A percentile compares a stretch with the other conserved stretches of the same genome.
Evolutionary conservation across 1,140 invertebrate genomes (phyloP).

Genomic region (Tribolium castaneum): DNA sequence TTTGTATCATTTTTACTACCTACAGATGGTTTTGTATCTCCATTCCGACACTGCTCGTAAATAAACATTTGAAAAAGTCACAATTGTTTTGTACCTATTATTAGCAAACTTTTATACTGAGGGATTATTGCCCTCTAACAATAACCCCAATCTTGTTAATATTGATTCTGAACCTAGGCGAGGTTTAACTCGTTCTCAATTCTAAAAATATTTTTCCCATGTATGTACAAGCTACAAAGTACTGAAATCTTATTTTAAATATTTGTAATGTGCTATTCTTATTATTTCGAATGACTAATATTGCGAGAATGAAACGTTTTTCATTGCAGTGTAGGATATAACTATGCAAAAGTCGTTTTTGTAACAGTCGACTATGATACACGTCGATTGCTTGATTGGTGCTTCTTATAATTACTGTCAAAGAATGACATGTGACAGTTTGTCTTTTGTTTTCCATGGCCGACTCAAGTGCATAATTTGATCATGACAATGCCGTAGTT

Average conservation of each 20-base stretch:
- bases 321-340: too few relatives aligned
- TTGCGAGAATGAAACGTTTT: too few relatives aligned
- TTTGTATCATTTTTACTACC: not conserved
- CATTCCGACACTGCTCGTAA: not conserved
- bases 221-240: too few relatives aligned
- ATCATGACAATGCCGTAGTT: too few relatives aligned
- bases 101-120: not conserved
- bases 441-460: too few relatives aligned
- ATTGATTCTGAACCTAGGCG: not conserved
- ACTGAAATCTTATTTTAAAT: not conserved
- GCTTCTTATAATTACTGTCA: too few relatives aligned
- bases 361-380: too few relatives aligned
- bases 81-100: not conserved
- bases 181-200: not conserved
- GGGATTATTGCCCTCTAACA: not conserved
- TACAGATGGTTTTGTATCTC: not conserved
- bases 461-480: too few relatives aligned
- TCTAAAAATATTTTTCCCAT: too few relatives aligned
- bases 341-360: too few relatives aligned
- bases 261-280: not conserved
- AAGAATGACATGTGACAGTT: too few relatives aligned
- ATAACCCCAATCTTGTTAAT: not conserved
- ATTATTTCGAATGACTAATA: not conserved
- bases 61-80: not conserved
- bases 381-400: too few relatives aligned